A percentile compares a stretch with the other conserved stretches of the same genome.
These are phyloP conservation scores for Zaprionus taronus DNA, from an alignment of 1,140 invertebrate species.

Conservation along the genomic window DNA sequence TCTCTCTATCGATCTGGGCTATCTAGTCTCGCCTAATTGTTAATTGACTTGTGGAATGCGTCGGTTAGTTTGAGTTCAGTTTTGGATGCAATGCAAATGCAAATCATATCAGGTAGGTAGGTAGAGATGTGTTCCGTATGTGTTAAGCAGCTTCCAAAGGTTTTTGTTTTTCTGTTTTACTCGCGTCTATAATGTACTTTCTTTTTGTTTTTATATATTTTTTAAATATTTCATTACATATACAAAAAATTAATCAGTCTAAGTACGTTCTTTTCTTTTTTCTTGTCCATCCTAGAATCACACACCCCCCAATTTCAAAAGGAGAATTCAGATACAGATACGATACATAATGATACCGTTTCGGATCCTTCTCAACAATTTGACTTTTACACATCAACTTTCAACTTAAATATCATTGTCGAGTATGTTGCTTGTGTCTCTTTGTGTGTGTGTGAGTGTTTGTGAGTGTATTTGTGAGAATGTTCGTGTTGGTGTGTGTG, in stretches of 20 bases:
- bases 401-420: constrained; percentile 60
- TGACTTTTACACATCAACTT: constrained; percentile 42
- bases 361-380: constrained; percentile 28
- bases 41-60: constrained; percentile 72
- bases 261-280: constrained; percentile 58
- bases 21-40: constrained; percentile 37
- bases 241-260: constrained; percentile 83
- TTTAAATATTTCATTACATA: constrained; percentile 63
- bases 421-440: constrained; percentile 35
- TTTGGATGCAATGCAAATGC: constrained; percentile 36
- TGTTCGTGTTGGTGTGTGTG: constrained; percentile 39
- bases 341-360: not conserved
- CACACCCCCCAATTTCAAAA: constrained; percentile 6
- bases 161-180: constrained; percentile 5
- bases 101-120: constrained; percentile 42
- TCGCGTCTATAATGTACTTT: constrained; percentile 32
- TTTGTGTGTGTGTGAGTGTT: constrained; percentile 22
- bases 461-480: constrained; percentile 13
- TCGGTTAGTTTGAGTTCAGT: constrained; percentile 18
- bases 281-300: constrained; percentile 22
- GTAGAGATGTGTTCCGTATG: constrained; percentile 3
- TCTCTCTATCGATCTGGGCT: constrained; percentile 32
- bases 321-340: not conserved
- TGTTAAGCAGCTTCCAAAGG: constrained; percentile 35
- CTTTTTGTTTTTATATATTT: constrained; percentile 43